Conservation (phyloP, 1,140 invertebrate species). For the Diploscapter pachys region DNA sequence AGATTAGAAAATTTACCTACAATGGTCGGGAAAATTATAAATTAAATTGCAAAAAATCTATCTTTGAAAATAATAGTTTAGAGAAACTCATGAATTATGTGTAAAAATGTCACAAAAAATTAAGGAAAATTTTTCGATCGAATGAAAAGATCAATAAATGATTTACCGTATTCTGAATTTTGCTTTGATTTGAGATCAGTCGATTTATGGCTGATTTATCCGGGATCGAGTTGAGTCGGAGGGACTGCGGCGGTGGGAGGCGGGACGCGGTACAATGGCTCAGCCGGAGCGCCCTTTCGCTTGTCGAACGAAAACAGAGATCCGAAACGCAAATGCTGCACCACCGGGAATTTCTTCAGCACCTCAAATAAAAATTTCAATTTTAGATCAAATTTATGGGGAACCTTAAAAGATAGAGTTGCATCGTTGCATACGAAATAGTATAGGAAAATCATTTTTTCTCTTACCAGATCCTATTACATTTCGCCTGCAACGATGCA, state of each 20-base stretch:
- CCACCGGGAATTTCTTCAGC: slow-evolving; percentile 89
- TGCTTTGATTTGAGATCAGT: no score
- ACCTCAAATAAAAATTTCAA: slow-evolving; percentile 66
- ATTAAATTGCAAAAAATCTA: slow-evolving; percentile 24
- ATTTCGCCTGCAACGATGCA: slow-evolving; percentile 30
- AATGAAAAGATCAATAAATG: no score
- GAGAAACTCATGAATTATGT: slow-evolving; percentile 29
- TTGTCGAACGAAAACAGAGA: slow-evolving; percentile 72
- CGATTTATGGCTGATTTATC: not conserved
- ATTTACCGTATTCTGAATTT: no score
- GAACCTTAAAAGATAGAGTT: no score
- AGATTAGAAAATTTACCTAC: no score
- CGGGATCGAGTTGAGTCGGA: not conserved
- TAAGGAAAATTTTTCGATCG: not conserved
- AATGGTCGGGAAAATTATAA: slow-evolving; percentile 70
- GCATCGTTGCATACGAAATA: no score
- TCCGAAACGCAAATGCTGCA: slow-evolving; percentile 95
- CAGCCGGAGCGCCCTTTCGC: slow-evolving; percentile 13
- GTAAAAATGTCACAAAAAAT: slow-evolving; percentile 1
- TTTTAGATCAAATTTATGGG: no score
- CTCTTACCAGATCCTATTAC: slow-evolving; percentile 1
- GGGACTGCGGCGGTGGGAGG: not conserved
- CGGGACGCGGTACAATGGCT: slow-evolving; percentile 1
- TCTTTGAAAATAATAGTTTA: slow-evolving; percentile 6
- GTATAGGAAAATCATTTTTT: no score